Evolutionary conservation across 2,888 invertebrate genomes (phyloP), one percentile per base, ranked within the genome.

Genomic region (Steinernema carpocapsae): DNA sequence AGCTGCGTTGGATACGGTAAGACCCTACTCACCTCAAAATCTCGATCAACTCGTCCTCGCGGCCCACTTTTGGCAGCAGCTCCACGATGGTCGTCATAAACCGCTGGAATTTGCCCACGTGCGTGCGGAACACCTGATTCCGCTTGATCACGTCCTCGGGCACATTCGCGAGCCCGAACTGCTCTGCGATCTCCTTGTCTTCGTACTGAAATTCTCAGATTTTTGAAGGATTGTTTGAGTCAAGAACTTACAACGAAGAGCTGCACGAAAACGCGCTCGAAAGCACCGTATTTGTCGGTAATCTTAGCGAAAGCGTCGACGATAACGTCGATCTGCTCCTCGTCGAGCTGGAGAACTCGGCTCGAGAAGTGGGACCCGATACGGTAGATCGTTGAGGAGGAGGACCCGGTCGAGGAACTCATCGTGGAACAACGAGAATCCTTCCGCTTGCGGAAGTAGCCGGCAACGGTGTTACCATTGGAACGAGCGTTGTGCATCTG

Each of bases 31-130:
- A 80, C 80, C 80, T 73, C 32, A 80, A 43, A 26, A 80, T 80
- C 64, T 80, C 82, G 45, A 80, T 74, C 52, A 80, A 72, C 51
- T 80, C 80, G 56, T 82, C 82, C 45, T 80, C 80, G n/a, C 80
- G 56, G 14, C 75, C 76, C 72, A 75, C 75, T 77, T 84, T 83
- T 17, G 82, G 79, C 59, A 85, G 73, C 79, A 85, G 78, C 73
- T 85, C 85, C 52, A 85, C 78, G 37, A 85, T 64, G 2, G 82
- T 83, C 12, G 81, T 85, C 70, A 84, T 82, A 75, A 85, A 85
- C 56, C 85, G 74, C 70, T 82, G 82, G 72, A 85, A 85, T 72
- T 85, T 85, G 42, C 84, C 82, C 10, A 85, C 82, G 74, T 85
- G 85, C 6, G 85, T 85, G 71, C 85, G 74, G 59, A 80, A 82